Evolutionary conservation across 2,888 invertebrate genomes (phyloP).

Genomic region (Nomada flava): DNA sequence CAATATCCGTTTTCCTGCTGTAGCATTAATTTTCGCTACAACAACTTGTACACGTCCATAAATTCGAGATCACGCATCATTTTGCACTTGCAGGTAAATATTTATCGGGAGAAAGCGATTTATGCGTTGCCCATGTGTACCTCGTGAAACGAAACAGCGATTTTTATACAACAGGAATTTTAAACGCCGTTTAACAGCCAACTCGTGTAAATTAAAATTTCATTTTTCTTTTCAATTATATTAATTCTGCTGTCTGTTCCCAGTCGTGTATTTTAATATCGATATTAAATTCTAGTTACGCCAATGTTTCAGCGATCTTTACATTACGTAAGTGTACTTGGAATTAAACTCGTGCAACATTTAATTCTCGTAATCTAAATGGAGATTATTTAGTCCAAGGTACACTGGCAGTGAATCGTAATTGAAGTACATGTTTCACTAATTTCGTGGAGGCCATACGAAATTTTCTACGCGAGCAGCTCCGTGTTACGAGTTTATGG

Average conservation of each 20-base stretch:
- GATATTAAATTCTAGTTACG: no score
- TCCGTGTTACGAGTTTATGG: not conserved
- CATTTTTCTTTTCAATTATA: no score
- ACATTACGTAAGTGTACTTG: no score
- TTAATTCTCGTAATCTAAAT: no score
- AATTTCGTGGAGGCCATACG: not conserved
- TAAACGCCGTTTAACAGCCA: not conserved
- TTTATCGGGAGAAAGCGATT: conserved; percentile 13
- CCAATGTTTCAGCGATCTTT: no score
- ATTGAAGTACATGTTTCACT: not conserved
- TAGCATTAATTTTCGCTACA: conserved; percentile 18
- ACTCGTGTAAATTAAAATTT: no score
- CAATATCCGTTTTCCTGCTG: conserved; percentile 3
- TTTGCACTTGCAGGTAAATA: conserved; percentile 27
- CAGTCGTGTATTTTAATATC: no score
- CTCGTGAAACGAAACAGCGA: not conserved
- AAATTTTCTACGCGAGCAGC: not conserved
- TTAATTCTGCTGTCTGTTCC: no score
- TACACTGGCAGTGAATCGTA: no score
- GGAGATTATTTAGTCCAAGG: no score
- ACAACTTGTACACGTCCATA: conserved; percentile 21
- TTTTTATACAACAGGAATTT: not conserved
- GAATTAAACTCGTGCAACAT: no score
- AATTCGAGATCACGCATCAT: conserved; percentile 22
- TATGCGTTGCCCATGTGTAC: not conserved